Evolutionary conservation across 1,140 invertebrate species (phyloP), one percentile per base, ranked within the genome.

Genomic region (Pseudoatta argentina): DNA sequence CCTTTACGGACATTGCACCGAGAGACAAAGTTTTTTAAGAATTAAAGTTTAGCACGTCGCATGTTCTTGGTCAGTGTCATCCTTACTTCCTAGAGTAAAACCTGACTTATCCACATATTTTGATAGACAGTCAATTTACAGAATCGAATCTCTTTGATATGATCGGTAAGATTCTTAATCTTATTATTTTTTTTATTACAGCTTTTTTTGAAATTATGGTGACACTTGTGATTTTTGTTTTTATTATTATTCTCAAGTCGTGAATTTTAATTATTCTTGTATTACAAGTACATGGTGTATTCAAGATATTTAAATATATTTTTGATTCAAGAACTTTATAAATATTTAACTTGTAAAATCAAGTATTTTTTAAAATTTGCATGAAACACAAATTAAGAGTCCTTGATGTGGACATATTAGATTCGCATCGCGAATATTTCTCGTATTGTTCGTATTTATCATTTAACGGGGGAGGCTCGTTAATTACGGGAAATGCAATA

Each of bases 11-110:
- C 85, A 87, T 91, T 92, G 91, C 88, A 89, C 89, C 72, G 86
- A 88, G 88, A 87, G 75, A 86, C 86, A 81, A 82, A 89, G 73
- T 87, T 81, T 71, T 66, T 66, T 75, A 75, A 83, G 67, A 87
- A 88, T 82, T 91, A 88, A 92, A 94, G 87, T 93, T 93, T 75
- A 93, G 94, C 94, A 95, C 94, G 94, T 89, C 91, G 94, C 94
- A 94, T 94, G 94, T 94, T 94, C 92, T 94, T 94, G 91, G 90
- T 92, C 91, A 92, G 86, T 92, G 91, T 92, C 86, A 87, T 85
- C 87, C 91, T 90, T 55, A 87, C 39, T 81, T 91, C 87, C 90
- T 88, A 61, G 27, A 71, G 61, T 69, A 51, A 61, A 78, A 63
- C 85, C 87, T 86, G 73, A 87, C 83, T 83, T 86, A 91, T 89